Conservation (phyloP, 2,113 vertebrate genomes). For the Periophthalmodon schlosseri region DNA sequence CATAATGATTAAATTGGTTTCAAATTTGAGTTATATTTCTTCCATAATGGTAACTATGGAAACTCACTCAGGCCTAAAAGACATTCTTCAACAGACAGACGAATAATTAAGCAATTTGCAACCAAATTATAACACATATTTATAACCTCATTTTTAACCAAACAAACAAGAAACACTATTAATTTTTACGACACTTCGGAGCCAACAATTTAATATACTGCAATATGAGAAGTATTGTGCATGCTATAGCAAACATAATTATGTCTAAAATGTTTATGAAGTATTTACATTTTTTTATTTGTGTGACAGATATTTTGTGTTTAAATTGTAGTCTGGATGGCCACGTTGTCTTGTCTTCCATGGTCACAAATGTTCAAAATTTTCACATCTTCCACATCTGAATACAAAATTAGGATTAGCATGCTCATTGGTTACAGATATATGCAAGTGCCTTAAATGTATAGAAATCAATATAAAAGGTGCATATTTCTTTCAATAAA, state of each 20-base stretch:
- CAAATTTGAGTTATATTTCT: not conserved
- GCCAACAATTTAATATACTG: not conserved
- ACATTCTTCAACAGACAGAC: not conserved
- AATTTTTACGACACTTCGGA: not conserved
- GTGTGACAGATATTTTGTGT: not conserved
- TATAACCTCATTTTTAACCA: not conserved
- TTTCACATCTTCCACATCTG: not conserved
- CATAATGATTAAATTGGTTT: not conserved
- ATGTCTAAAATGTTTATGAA: not conserved
- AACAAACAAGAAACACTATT: too few relatives aligned
- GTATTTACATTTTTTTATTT: not conserved
- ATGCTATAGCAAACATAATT: not conserved
- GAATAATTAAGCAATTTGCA: not conserved
- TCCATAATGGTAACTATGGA: not conserved
- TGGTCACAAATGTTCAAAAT: not conserved
- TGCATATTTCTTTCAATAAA: constrained; percentile 9
- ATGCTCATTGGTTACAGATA: not conserved
- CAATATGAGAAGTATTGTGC: not conserved
- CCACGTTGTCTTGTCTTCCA: not conserved
- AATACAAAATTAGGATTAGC: not conserved
- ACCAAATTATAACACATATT: not conserved
- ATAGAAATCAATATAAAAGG: not conserved
- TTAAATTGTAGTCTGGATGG: too few relatives aligned
- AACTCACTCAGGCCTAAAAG: not conserved
- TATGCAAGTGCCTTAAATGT: not conserved